Evolutionary conservation across 2,797 vertebrate genomes (phyloP).

Genomic region (Cacajao melanocephalus): DNA sequence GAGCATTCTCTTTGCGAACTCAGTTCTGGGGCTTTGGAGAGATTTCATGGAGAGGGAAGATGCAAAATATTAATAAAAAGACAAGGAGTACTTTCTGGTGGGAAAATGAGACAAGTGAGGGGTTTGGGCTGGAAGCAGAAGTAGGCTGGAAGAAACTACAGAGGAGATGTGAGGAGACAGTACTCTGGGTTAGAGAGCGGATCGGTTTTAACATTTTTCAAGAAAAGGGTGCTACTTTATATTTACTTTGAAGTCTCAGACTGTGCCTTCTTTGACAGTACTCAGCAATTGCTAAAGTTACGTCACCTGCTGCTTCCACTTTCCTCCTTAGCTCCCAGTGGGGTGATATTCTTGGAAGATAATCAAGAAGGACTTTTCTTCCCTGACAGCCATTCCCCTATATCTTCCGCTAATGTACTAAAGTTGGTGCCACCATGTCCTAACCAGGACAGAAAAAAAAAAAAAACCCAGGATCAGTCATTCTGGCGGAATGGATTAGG

Average conservation of each 20-base stretch:
- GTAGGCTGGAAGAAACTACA: accelerated
- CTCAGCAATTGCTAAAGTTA: neutral
- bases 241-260: neutral
- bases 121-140: neutral
- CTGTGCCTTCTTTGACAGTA: neutral
- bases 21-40: neutral
- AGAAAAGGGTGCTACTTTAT: neutral
- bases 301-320: accelerated
- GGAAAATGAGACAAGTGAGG: neutral
- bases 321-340: neutral
- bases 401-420: neutral
- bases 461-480: neutral
- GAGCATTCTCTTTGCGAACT: neutral
- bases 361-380: neutral
- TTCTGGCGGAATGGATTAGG: neutral
- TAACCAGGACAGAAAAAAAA: neutral
- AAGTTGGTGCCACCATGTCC: neutral
- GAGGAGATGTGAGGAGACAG: too few species aligned
- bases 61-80: neutral
- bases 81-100: accelerated
- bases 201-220: accelerated
- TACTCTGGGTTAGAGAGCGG: neutral
- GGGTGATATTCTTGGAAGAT: neutral
- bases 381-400: accelerated
- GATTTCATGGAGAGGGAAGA: neutral